Conservation (phyloP, 2,888 invertebrate species). For the Lycophotia porphyrea region DNA sequence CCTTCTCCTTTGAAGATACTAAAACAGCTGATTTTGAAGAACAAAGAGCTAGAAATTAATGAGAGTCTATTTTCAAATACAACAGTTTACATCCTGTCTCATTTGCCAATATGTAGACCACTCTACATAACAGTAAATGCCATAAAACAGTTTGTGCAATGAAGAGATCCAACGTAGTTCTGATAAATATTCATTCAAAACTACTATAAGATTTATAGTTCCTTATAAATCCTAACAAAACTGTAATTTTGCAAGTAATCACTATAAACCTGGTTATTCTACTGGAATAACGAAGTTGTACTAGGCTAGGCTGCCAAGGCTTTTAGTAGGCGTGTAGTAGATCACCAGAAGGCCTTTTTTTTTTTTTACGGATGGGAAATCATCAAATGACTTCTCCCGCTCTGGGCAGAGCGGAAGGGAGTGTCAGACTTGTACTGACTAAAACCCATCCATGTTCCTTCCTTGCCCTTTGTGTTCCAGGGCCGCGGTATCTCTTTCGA, state of each 20-base stretch:
- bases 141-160: slow-evolving; percentile 32
- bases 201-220: slow-evolving; percentile 40
- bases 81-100: background rate
- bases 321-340: no score
- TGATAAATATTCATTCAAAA: slow-evolving; percentile 47
- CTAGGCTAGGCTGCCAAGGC: no score
- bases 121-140: background rate
- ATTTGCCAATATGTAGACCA: background rate
- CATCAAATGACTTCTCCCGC: no score
- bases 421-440: no score
- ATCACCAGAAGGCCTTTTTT: background rate
- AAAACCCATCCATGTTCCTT: no score
- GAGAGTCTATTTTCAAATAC: background rate
- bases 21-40: background rate
- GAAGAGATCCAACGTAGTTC: slow-evolving; percentile 40
- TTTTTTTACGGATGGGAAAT: no score
- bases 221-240: slow-evolving; percentile 40
- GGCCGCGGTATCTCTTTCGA: no score
- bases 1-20: no score
- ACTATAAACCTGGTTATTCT: slow-evolving; percentile 27
- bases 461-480: no score
- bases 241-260: slow-evolving; percentile 38
- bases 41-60: background rate
- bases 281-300: slow-evolving; percentile 34
- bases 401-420: no score